Evolutionary conservation across 1,140 invertebrate genomes (phyloP).

Genomic region (Copidosoma floridanum): DNA sequence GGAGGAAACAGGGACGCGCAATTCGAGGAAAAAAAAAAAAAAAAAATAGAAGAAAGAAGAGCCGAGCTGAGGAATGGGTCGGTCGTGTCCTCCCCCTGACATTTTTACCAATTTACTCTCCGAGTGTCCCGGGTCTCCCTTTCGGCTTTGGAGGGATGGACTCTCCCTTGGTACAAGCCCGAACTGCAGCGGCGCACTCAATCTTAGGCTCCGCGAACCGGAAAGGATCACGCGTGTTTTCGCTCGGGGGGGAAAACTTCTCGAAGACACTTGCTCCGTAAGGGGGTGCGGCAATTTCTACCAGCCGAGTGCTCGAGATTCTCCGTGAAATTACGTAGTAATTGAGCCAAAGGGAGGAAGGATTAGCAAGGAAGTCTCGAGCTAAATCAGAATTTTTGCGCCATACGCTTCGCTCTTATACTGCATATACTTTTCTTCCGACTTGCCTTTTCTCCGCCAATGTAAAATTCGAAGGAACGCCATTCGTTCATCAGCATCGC

Average conservation of each 20-base stretch:
- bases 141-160: too few species aligned
- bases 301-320: neutral
- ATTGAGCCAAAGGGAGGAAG: too few species aligned
- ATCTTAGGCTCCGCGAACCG: slow-evolving; percentile 7
- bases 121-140: neutral
- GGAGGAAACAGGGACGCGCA: slow-evolving; percentile 21
- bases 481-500: too few species aligned
- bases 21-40: slow-evolving; percentile 26
- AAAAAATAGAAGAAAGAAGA: slow-evolving; percentile 7
- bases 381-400: too few species aligned
- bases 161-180: slow-evolving; percentile 1
- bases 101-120: slow-evolving; percentile 45
- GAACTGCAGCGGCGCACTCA: slow-evolving; percentile 4
- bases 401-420: too few species aligned
- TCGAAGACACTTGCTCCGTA: neutral
- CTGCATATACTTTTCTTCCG: too few species aligned
- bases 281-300: too few species aligned
- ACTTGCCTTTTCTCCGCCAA: too few species aligned
- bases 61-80: slow-evolving; percentile 32
- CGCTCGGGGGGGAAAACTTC: neutral
- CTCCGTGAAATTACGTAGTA: neutral
- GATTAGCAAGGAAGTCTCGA: too few species aligned
- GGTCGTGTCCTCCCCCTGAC: slow-evolving; percentile 32
- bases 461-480: too few species aligned
- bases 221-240: slow-evolving; percentile 20